A percentile compares a stretch with the other conserved stretches of the same genome.
Conservation (phyloP, 2,888 invertebrate species). For the Gryllus longicercus region DNA sequence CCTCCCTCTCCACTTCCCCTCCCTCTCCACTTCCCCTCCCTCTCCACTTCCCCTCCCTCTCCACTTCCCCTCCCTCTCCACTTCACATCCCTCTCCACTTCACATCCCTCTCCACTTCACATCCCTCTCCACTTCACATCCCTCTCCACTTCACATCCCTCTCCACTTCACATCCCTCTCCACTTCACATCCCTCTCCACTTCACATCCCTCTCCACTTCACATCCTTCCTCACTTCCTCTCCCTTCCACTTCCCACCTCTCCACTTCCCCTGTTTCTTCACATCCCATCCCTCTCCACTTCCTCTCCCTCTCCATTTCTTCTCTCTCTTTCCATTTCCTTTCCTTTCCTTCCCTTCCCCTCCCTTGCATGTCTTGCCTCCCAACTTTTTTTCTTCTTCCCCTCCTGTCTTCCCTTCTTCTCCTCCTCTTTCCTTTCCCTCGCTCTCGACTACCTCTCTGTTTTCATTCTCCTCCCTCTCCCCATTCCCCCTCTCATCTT, state of each 20-base stretch:
- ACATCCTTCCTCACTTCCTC: neutral
- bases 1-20: accelerated
- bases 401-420: accelerated
- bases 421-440: neutral
- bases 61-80: no score
- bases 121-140: neutral
- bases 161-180: no score
- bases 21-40: neutral
- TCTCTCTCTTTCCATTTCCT: neutral
- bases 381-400: neutral
- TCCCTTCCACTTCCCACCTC: neutral
- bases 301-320: neutral
- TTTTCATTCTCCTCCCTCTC: neutral
- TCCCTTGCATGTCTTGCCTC: neutral
- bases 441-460: neutral
- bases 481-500: neutral
- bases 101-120: accelerated
- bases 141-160: neutral
- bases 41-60: neutral
- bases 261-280: neutral
- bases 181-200: neutral
- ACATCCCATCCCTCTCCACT: neutral
- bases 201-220: neutral
- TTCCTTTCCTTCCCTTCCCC: neutral
- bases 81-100: no score